These are phyloP conservation scores for Gorsachius magnificus DNA, from an alignment of 2,797 vertebrate genomes.

Conservation along the genomic window DNA sequence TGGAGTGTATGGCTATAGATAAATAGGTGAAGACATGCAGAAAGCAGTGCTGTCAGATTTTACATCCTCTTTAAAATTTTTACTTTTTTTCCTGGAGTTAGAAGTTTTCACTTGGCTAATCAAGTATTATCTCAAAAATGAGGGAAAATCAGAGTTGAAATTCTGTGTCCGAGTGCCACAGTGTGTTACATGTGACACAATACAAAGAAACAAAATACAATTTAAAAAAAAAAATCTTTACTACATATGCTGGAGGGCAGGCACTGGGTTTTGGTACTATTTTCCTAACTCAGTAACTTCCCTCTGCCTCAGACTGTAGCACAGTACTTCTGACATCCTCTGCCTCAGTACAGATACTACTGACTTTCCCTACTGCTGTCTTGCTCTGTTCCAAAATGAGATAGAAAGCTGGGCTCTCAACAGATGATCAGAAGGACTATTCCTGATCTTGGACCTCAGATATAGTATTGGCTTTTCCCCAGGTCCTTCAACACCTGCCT, in stretches of 20 bases:
- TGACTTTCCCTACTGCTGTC: background rate
- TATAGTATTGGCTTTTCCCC: background rate
- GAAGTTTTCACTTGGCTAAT: background rate
- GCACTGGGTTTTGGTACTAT: background rate
- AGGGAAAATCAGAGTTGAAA: background rate
- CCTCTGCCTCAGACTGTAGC: background rate
- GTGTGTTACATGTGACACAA: background rate
- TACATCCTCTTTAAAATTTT: background rate
- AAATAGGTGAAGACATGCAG: background rate
- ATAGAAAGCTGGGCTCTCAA: background rate
- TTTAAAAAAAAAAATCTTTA: background rate
- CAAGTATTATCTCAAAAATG: background rate
- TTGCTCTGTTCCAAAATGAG: background rate
- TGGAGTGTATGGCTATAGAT: background rate
- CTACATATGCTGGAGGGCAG: background rate
- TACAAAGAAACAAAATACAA: background rate
- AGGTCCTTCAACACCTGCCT: background rate
- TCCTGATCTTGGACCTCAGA: background rate
- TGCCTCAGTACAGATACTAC: background rate
- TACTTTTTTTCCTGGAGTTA: background rate
- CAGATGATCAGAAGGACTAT: background rate
- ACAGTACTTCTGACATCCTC: background rate
- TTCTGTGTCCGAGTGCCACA: background rate
- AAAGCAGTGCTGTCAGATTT: background rate
- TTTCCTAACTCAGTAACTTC: background rate